Evolutionary conservation across 2,113 vertebrate genomes (phyloP).

Genomic region (Rhodinocichla rosea): DNA sequence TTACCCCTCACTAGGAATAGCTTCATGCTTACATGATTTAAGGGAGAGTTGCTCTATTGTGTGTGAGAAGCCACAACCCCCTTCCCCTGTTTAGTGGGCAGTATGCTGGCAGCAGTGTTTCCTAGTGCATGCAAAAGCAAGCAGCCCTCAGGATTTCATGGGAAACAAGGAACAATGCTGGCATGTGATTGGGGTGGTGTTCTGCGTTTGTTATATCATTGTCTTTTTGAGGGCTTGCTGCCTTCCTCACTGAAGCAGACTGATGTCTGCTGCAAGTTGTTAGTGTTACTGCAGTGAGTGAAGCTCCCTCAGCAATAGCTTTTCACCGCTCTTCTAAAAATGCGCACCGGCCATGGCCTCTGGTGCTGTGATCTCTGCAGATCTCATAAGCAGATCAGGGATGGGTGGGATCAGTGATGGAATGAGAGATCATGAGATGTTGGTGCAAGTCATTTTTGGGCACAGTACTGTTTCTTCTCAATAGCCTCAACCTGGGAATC

Average conservation of each 20-base stretch:
- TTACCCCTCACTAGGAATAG: constrained; percentile 26
- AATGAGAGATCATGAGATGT: neutral
- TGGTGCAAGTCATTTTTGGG: neutral
- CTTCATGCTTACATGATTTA: neutral
- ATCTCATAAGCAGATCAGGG: neutral
- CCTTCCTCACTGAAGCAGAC: neutral
- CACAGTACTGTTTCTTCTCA: neutral
- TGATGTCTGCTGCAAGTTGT: neutral
- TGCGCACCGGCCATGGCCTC: fast-evolving
- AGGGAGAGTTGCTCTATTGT: neutral
- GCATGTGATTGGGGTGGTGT: neutral
- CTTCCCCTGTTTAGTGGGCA: neutral
- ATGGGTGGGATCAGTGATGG: neutral
- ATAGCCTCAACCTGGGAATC: neutral
- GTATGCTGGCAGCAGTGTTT: neutral
- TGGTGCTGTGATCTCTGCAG: neutral
- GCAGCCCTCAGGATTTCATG: neutral
- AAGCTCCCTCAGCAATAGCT: neutral
- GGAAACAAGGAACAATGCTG: neutral
- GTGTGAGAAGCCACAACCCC: neutral
- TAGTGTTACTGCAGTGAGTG: neutral
- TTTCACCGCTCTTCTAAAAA: neutral
- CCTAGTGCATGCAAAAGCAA: neutral
- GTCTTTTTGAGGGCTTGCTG: neutral
- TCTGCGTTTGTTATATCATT: neutral